Base-by-base conservation (phyloP, 2,797 vertebrate genomes). In the Falco concolor region DNA sequence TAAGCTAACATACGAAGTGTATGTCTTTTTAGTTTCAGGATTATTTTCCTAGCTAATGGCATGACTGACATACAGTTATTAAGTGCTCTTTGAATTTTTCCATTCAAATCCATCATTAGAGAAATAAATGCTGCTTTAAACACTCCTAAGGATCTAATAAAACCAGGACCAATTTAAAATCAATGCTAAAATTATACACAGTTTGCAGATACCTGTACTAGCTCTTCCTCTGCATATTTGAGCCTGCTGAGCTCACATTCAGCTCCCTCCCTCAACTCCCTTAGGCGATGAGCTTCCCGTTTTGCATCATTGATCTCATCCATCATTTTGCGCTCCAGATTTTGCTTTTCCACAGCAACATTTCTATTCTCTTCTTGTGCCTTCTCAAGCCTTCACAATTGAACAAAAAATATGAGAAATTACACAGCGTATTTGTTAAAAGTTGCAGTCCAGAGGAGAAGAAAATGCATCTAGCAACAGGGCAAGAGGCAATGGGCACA, bases 311-410 rank as follows among this genome's bases (percentile, higher is more conserved):
- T 99, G 96, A 99, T 99, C 97, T 99, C 99, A 60, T 99, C 98
- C 98, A 99, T 98, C 99, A 99, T 99, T 97, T 99, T 99, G 96
- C 99, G 98, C 97, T 99, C 99, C 20, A 99, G 98, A 97, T 99
- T 99, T 97, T 99, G 99, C 97, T 99, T 99, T 97, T 99, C 99
- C 96, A 99, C 99, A 27, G 99, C 99, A 89, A 99, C 99, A 0
- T 99, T 99, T 76, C 99, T 98, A 95, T 99, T 99, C 97, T 99
- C 99, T 97, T 99, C 99, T 97, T 99, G 99, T 60, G 99, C 99
- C 90, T 99, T 99, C 85, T 99, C 99, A 96, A 99, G 98, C 94
- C 99, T 99, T 97, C 22, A 72, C 21, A 95, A 68, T 76, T 95
- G 18, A 97, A 95, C 34, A 95, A 90, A 94, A 87, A 92, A 94